Evolutionary conservation across 2,888 invertebrate species (phyloP).

Genomic region (Dioctria linearis): DNA sequence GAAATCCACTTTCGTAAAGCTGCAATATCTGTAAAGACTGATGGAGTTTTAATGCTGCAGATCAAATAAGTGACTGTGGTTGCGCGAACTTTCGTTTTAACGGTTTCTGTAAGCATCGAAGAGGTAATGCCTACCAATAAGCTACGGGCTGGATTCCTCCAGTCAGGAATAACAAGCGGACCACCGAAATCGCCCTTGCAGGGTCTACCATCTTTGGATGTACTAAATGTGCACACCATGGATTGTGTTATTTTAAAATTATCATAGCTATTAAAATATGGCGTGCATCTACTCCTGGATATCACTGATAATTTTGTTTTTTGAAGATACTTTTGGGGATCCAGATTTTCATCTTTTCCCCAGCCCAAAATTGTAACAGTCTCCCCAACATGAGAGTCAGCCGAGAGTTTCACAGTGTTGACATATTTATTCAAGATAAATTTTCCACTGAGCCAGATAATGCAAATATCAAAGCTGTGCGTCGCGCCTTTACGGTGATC

Average conservation of each 20-base stretch:
- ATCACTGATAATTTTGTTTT: background rate
- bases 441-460: background rate
- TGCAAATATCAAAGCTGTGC: constrained; percentile 25
- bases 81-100: background rate
- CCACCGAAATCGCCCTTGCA: constrained; percentile 25
- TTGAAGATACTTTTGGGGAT: background rate
- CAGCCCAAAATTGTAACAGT: background rate
- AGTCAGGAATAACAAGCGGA: background rate
- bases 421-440: constrained; percentile 1
- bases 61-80: background rate
- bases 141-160: background rate
- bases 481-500: background rate
- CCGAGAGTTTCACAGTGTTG: background rate
- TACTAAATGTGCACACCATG: constrained; percentile 16
- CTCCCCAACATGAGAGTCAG: constrained; percentile 2
- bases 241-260: background rate
- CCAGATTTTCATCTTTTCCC: constrained; percentile 15
- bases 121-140: constrained; percentile 18
- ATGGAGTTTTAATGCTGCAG: background rate
- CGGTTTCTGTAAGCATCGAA: background rate
- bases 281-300: background rate
- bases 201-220: background rate
- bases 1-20: constrained; percentile 20
- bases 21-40: constrained; percentile 15
- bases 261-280: background rate